Evolutionary conservation across 2,113 vertebrate species (phyloP).

Genomic region (Perca fluviatilis): DNA sequence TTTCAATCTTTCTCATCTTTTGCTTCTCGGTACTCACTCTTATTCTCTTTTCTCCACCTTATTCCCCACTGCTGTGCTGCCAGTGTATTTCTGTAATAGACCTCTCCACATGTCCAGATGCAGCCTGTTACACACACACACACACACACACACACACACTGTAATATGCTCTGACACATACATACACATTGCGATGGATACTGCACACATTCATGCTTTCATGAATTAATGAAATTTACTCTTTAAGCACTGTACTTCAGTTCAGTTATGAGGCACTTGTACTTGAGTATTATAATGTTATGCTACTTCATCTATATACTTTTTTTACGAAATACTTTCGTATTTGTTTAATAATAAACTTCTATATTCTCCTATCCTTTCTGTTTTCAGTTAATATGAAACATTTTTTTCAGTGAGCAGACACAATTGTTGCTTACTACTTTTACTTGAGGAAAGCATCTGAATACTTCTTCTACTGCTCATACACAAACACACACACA

Average conservation of each 20-base stretch:
- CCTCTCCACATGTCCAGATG: not conserved
- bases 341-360: too few relatives aligned
- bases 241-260: too few relatives aligned
- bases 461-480: not conserved
- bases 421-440: not conserved
- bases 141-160: not conserved
- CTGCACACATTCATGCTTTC: too few relatives aligned
- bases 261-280: not conserved
- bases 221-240: too few relatives aligned
- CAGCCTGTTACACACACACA: conserved; percentile 4
- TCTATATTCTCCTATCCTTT: not conserved
- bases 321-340: too few relatives aligned
- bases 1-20: conserved; percentile 51
- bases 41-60: conserved; percentile 29
- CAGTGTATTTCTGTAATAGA: conserved; percentile 35
- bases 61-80: conserved; percentile 3
- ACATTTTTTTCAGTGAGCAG: not conserved
- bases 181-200: too few relatives aligned
- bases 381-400: not conserved
- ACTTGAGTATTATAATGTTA: not conserved
- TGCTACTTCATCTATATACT: not conserved
- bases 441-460: not conserved
- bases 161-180: too few relatives aligned
- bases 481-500: not conserved
- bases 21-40: conserved; percentile 25